A percentile compares a stretch with the other conserved stretches of the same genome.
These are phyloP conservation scores for Pampus argenteus DNA, from an alignment of 2,797 vertebrate species.

Conservation along the genomic window DNA sequence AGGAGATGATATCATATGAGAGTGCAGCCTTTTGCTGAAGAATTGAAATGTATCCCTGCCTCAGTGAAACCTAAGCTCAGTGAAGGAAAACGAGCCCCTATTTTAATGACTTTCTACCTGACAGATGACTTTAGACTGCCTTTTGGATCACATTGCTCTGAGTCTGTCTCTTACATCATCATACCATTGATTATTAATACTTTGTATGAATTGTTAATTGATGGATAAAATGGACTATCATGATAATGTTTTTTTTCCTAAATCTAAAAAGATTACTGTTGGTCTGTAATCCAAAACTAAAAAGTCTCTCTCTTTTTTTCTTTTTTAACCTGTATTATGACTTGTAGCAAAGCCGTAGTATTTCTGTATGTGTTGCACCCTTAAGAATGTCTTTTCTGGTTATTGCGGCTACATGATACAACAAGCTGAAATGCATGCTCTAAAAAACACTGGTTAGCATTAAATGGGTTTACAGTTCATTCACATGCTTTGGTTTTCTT, in stretches of 20 bases:
- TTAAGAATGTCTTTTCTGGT: slow-evolving; percentile 60
- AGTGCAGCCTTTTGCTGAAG: slow-evolving; percentile 79
- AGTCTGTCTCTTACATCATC: slow-evolving; percentile 87
- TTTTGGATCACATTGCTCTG: slow-evolving; percentile 87
- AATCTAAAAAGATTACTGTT: slow-evolving; percentile 10
- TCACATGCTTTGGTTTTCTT: slow-evolving; percentile 41
- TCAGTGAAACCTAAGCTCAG: slow-evolving; percentile 81
- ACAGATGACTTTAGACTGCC: slow-evolving; percentile 87
- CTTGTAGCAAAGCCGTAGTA: slow-evolving; percentile 34
- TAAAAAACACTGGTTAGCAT: slow-evolving; percentile 52
- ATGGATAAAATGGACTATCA: slow-evolving; percentile 66
- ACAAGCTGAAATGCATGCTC: slow-evolving; percentile 58
- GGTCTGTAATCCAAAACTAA: not conserved
- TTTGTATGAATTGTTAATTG: slow-evolving; percentile 84
- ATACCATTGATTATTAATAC: slow-evolving; percentile 87
- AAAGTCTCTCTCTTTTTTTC: slow-evolving; percentile 8
- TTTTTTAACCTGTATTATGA: slow-evolving; percentile 10
- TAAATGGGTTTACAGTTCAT: slow-evolving; percentile 41
- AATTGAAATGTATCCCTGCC: slow-evolving; percentile 83
- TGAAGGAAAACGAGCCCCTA: slow-evolving; percentile 81
- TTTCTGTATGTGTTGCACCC: slow-evolving; percentile 37
- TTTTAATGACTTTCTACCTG: slow-evolving; percentile 89
- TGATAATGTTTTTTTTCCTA: slow-evolving; percentile 1
- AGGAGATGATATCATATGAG: slow-evolving; percentile 82
- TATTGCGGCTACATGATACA: slow-evolving; percentile 48